A percentile compares a stretch with the other conserved stretches of the same genome.
Evolutionary conservation across 2,113 vertebrate species (phyloP).

Genomic region (Symphodus melops): DNA sequence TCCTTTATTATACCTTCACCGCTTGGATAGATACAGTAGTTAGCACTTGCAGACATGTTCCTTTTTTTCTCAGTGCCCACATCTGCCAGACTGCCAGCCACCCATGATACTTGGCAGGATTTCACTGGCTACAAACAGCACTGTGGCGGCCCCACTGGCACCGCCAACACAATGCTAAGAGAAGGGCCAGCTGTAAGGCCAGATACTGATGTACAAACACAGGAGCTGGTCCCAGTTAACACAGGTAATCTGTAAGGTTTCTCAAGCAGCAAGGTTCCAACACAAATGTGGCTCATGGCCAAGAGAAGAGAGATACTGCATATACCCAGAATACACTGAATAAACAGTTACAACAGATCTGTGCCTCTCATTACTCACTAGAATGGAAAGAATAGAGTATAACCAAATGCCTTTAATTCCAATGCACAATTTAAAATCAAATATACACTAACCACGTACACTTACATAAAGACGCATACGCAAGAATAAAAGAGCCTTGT

Average conservation of each 20-base stretch:
- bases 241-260: conserved; percentile 58
- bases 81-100: conserved; percentile 58
- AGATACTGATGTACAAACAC: conserved; percentile 61
- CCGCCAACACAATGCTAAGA: conserved; percentile 43
- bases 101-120: conserved; percentile 69
- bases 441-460: not conserved
- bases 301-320: conserved; percentile 21
- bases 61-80: conserved; percentile 52
- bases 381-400: not conserved
- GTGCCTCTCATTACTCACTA: conserved; percentile 1
- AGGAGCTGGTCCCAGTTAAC: conserved; percentile 47
- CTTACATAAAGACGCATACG: no score
- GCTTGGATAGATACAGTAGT: conserved; percentile 64
- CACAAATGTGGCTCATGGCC: conserved; percentile 45
- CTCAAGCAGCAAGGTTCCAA: conserved; percentile 40
- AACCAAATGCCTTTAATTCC: not conserved
- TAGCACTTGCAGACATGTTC: conserved; percentile 54
- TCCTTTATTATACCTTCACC: conserved; percentile 59
- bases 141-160: conserved; percentile 56
- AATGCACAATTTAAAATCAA: not conserved
- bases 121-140: conserved; percentile 47
- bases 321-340: conserved; percentile 9
- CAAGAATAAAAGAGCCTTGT: no score
- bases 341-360: conserved; percentile 33
- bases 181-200: conserved; percentile 59